Evolutionary conservation across 2,797 vertebrate species (phyloP), one percentile per base, ranked within the genome.

Genomic region (Astyanax mexicanus): DNA sequence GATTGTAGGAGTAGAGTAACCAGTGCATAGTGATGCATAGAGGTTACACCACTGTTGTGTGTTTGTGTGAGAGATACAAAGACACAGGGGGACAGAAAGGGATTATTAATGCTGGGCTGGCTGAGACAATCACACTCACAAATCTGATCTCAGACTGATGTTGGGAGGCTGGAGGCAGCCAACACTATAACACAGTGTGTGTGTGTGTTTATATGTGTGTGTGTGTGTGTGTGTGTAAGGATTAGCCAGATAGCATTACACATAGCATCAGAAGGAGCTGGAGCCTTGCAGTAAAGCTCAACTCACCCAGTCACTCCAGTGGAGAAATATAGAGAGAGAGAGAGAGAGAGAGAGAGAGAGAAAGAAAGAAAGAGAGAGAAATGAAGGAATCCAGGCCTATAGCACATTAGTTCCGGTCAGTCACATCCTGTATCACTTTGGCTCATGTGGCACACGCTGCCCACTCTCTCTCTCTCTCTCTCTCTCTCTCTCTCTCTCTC

Each of bases 171-270:
- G 71, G 67, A 73, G 73, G 75, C 77, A 74, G 54, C 54, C 77
- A 74, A 54, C 54, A 69, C 62, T 62, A 38, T 73, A 61, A 76
- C 40, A 51, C 65, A 51, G 49, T 23, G 49, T 51, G 49, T 21
- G 49, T 21, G 49, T 17, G 54, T 12, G 54, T 25, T 19, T 23
- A 19, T 51, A 19, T 55, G 52, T 55, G 52, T 29, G 49, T 17
- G 54, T 12, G 54, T 25, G 19, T 23, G 19, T 51, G 19, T 55
- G 52, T 55, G 52, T 29, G 70, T 70, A 77, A 77, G 78, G 64
- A 80, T 80, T 78, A 75, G 72, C 70, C 32, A 75, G 81, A 80
- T 78, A 65, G 72, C 77, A 77, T 58, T 51, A 55, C 78, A 42
- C 8, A n/a, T n/a, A 58, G 40, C 67, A 68, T 69, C 70, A 64